Percentiles rank a stretch among this genome's conserved stretches.
These are phyloP conservation scores for Trichomycterus rosablanca DNA, from an alignment of 2,113 vertebrate genomes.

Conservation along the genomic window DNA sequence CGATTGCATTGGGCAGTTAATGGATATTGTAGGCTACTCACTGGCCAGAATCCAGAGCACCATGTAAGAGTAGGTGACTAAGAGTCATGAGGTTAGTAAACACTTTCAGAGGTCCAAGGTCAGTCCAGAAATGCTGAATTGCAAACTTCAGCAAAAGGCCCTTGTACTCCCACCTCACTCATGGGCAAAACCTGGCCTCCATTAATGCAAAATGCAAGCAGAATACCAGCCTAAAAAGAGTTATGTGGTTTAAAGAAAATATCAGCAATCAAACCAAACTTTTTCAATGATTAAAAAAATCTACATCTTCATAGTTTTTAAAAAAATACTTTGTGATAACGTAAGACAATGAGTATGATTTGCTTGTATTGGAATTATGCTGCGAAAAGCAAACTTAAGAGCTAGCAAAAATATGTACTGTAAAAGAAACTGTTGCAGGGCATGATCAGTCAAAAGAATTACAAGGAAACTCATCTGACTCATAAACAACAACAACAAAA, in stretches of 20 bases:
- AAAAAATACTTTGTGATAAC: constrained; percentile 44
- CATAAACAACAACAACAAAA: constrained; percentile 55
- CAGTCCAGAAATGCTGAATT: constrained; percentile 46
- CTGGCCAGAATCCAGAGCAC: constrained; percentile 49
- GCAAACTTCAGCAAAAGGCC: constrained; percentile 8
- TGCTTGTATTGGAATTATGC: constrained; percentile 43
- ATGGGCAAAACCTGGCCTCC: constrained; percentile 19
- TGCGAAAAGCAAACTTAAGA: constrained; percentile 56
- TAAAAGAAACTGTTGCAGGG: constrained; percentile 57
- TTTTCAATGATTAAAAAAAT: constrained; percentile 13
- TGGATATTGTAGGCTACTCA: constrained; percentile 23
- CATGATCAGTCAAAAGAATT: constrained; percentile 46
- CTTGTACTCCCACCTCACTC: constrained; percentile 18
- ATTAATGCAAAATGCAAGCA: constrained; percentile 11
- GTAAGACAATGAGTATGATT: constrained; percentile 53
- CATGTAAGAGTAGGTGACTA: constrained; percentile 30
- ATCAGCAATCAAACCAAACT: constrained; percentile 6
- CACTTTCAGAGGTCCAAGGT: constrained; percentile 56
- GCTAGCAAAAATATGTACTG: constrained; percentile 41
- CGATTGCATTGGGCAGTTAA: constrained; percentile 42
- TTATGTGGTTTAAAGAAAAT: constrained; percentile 5
- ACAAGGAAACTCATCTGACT: constrained; percentile 57
- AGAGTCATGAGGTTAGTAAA: constrained; percentile 42
- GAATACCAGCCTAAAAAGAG: constrained; percentile 7
- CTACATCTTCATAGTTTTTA: constrained; percentile 24